Evolutionary conservation across 1,140 invertebrate genomes (phyloP), one percentile per base, ranked within the genome.

Genomic region (Stratiolaelaps scimitus): DNA sequence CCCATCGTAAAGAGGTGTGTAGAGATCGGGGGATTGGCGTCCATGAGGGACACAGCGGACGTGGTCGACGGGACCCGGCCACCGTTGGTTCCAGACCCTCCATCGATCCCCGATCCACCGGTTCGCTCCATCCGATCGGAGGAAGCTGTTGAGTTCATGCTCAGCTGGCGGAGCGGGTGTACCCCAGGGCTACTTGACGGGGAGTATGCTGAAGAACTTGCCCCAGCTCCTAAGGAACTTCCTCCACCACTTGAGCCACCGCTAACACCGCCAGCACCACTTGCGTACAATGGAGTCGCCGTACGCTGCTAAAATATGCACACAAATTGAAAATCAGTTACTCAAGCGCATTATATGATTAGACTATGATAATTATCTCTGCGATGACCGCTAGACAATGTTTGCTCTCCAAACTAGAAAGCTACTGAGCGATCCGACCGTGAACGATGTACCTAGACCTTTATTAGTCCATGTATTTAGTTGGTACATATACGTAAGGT

Each of bases 181-280:
- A 60, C 53, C 1, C 53, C 53, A 26, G 53, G 53, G 23, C 53
- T 60, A 60, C 53, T 60, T 10, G 53, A 60, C 4, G 53, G 53
- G 34, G 53, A 60, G 20, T 60, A 60, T 34, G 34, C 23, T 29
- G 53, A 60, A 10, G 34, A 40, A 10, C 34, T 40, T 4, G 34
- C 34, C 34, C 34, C 34, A 4, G 34, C 34, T 40, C 34, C 34
- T 40, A 40, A 10, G 34, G 34, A 40, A 10, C 34, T 10, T 40
- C 34, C 34, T 40, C 34, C 34, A 60, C 34, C 26, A 15, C 17
- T 15, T 23, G 15, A 15, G 2, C 13, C 26, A 17, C 53, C 53
- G 53, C 53, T 34, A n/a, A n/a, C n/a, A n/a, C n/a, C n/a, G n/a
- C n/a, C n/a, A n/a, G n/a, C 26, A 17, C 53, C 53, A 23, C 53